Conservation (phyloP, 2,113 vertebrate species). For the Hippocampus comes region DNA sequence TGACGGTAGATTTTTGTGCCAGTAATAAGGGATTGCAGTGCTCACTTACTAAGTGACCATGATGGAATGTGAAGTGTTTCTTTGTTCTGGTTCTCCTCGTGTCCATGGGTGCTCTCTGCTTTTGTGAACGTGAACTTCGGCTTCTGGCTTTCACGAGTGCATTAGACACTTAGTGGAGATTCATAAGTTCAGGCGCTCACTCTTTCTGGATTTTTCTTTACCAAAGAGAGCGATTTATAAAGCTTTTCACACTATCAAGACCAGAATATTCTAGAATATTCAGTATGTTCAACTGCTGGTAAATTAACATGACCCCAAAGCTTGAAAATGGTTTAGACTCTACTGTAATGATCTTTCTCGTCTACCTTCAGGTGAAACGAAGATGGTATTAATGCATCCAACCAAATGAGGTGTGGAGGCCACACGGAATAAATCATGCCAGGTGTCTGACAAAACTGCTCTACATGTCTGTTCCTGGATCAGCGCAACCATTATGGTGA, state of each 20-base stretch:
- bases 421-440: constrained; percentile 58
- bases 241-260: neutral
- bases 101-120: constrained; percentile 24
- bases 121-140: constrained; percentile 47
- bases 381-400: constrained; percentile 49
- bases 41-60: constrained; percentile 15
- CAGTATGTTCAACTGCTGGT: neutral
- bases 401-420: constrained; percentile 63
- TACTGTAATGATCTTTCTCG: neutral
- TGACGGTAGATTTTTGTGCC: constrained; percentile 2
- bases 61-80: constrained; percentile 55
- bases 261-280: neutral
- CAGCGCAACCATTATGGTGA: constrained; percentile 76
- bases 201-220: neutral
- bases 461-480: constrained; percentile 24
- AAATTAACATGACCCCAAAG: neutral
- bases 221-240: neutral
- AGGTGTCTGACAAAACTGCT: constrained; percentile 41
- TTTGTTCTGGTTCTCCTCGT: constrained; percentile 48
- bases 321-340: neutral
- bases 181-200: constrained; percentile 1
- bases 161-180: constrained; percentile 4
- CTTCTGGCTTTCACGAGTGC: constrained; percentile 30
- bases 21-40: neutral
- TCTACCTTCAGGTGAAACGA: constrained; percentile 39